Evolutionary conservation across 2,888 invertebrate species (phyloP), one percentile per base, ranked within the genome.

Genomic region (Amphimallon solstitiale): DNA sequence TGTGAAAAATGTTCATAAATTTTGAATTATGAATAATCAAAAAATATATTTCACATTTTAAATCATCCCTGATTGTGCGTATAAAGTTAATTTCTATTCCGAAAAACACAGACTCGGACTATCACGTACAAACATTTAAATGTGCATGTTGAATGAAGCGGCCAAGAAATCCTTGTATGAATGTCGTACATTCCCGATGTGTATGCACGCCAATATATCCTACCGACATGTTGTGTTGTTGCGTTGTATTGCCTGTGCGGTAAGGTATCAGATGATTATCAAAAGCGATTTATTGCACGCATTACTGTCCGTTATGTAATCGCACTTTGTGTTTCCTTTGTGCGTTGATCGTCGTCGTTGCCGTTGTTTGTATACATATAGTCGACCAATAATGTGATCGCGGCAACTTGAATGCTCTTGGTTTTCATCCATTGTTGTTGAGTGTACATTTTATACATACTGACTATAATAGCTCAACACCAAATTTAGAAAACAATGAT

Each of bases 211-310:
- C n/a, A 46, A 46, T 46, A 34, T 29, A 29, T 29, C 29, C 7
- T 29, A 29, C 29, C 29, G 5, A 29, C 49, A 51, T 34, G 49
- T 51, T 29, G 5, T 49, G 23, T 5, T 23, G 23, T 23, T 23
- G 15, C 43, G 43, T 45, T 45, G 40, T 56, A 56, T 35, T 37
- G 49, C 37, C 15, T 12, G 52, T 40, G 23, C 43, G 43, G 29
- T 29, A 29, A 29, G 29, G 29, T 9, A 40, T 21, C 56, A 56
- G 56, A 56, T 56, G 56, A 43, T 56, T 56, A 56, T 56, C 56
- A 56, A 40, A 56, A 29, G 40, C 56, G 56, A 56, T 56, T 56
- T 56, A 56, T 56, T 23, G 56, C 56, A 56, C 56, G 56, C 56
- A 56, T 56, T 56, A 56, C 43, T 40, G 40, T 40, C 56, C 40